These are phyloP conservation scores for Burhinus bistriatus DNA, from an alignment of 2,113 vertebrate genomes.

Conservation along the genomic window DNA sequence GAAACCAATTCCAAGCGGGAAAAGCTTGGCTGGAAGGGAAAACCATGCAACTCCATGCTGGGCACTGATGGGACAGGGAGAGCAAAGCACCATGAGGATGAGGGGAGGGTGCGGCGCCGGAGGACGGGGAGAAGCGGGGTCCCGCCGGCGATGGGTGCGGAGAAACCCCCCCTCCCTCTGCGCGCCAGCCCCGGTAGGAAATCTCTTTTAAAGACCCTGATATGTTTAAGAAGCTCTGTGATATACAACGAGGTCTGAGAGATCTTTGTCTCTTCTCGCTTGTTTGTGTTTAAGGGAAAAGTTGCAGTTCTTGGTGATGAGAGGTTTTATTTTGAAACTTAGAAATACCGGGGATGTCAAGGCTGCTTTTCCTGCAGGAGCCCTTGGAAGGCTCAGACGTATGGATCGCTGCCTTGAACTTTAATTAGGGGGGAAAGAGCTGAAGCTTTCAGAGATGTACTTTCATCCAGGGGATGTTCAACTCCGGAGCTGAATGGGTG, in stretches of 20 bases:
- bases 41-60: rapidly evolving
- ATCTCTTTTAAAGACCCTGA: background rate
- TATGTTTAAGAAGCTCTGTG: background rate
- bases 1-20: background rate
- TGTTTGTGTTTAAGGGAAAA: background rate
- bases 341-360: background rate
- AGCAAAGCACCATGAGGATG: background rate
- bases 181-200: background rate
- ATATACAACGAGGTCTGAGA: rapidly evolving
- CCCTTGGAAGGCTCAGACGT: background rate
- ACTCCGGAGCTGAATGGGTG: background rate
- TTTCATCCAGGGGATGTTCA: background rate
- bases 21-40: background rate
- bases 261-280: background rate
- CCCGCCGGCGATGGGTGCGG: rapidly evolving
- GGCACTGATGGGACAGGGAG: background rate
- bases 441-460: background rate
- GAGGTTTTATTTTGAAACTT: background rate
- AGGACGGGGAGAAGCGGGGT: background rate
- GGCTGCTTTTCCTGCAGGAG: background rate
- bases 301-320: background rate
- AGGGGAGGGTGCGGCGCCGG: background rate
- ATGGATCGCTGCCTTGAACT: background rate
- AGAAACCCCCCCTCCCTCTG: background rate
- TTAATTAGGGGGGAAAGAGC: background rate